Evolutionary conservation across 2,113 vertebrate species (phyloP).

Genomic region (Todiramphus chloris): DNA sequence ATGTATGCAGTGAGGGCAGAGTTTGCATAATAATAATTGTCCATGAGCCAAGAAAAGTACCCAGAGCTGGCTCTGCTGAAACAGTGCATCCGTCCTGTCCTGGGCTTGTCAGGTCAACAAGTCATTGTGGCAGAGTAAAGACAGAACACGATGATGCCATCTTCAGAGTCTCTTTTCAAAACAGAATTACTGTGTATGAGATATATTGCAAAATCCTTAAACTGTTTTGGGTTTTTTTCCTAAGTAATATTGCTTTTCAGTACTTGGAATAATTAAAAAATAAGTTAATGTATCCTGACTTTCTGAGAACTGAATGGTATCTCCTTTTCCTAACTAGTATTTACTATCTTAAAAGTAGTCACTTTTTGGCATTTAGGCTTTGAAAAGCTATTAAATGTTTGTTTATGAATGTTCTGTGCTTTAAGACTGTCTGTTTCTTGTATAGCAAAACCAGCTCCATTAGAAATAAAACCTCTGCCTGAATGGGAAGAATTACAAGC

Average conservation of each 20-base stretch:
- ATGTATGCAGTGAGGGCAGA: neutral
- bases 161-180: slow-evolving; percentile 20
- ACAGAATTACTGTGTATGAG: neutral
- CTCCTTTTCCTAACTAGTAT: neutral
- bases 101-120: neutral
- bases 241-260: neutral
- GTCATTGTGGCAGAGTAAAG: neutral
- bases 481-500: slow-evolving; percentile 95
- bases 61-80: neutral
- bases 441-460: slow-evolving; percentile 90
- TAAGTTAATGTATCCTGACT: neutral
- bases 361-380: neutral
- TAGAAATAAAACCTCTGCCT: slow-evolving; percentile 93
- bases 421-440: slow-evolving; percentile 50
- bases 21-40: neutral
- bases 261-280: neutral
- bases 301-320: neutral
- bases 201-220: neutral
- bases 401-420: neutral
- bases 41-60: neutral
- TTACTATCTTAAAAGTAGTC: neutral
- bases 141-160: neutral
- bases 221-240: neutral
- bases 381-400: neutral
- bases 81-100: neutral